Evolutionary conservation across 1,140 invertebrate species (phyloP), one percentile per base, ranked within the genome.

Genomic region (Lepidurus arcticus): DNA sequence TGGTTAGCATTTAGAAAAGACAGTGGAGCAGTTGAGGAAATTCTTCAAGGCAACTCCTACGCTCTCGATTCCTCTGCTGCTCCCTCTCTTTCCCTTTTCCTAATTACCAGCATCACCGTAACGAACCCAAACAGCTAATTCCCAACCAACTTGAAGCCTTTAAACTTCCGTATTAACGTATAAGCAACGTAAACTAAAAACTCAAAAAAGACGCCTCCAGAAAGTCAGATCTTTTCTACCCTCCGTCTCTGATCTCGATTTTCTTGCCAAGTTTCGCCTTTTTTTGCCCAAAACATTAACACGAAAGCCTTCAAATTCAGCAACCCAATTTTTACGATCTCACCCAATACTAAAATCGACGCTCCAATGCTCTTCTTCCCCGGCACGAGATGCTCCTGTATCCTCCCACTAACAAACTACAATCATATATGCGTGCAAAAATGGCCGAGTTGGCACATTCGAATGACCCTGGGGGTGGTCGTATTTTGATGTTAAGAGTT

Each of bases 371-470:
- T 34, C 34, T 34, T 34, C 34, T 34, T 34, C 34, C 34, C 34
- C 34, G 34, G 34, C 34, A 34, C 26, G 26, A 34, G 26, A 34
- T 34, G 26, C 26, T 34, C 1, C 13, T 65, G 53, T 65, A 65
- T 16, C 53, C 16, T 65, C 7, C 8, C 16, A 65, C 10, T 0
- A 65, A 65, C 7, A n/a, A 65, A 65, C 53, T 65, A 16, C 16
- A 65, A 65, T 65, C 34, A 65, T 65, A 65, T 65, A 21, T 21
- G 53, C 21, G 53, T 65, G 53, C 53, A 21, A 65, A 65, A 65
- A 21, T 65, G 53, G 53, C 16, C 8, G 53, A 65, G 53, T 65
- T 65, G 53, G 53, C 53, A 65, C 53, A 65, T 7, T 65, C 16
- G 53, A 7, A 65, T 21, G 53, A 65, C 53, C 53, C 53, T 65